Evolutionary conservation across 2,797 vertebrate genomes (phyloP).

Genomic region (Thaleichthys pacificus): DNA sequence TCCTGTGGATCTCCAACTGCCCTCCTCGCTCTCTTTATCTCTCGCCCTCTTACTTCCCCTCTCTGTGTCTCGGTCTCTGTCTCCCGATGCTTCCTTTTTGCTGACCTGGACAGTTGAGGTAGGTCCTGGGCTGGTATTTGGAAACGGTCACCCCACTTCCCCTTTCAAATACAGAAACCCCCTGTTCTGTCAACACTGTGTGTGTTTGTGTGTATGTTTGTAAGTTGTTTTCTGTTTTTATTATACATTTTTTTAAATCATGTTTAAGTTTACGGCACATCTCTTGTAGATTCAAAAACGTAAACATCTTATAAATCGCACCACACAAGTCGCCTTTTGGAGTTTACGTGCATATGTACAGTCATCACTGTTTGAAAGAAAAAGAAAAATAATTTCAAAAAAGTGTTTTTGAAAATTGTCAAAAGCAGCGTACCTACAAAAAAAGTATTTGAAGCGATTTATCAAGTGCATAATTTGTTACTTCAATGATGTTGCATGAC

Average conservation of each 20-base stretch:
- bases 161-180: not conserved
- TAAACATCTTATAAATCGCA: too few relatives aligned
- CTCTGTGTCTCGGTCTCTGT: not conserved
- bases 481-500: too few relatives aligned
- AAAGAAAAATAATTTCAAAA: too few relatives aligned
- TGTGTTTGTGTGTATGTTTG: not conserved
- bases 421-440: too few relatives aligned
- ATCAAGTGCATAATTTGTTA: too few relatives aligned
- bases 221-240: not conserved
- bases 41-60: not conserved
- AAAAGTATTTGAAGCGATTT: too few relatives aligned
- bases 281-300: not conserved
- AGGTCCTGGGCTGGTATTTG: not conserved
- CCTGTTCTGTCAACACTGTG: not conserved
- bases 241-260: not conserved
- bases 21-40: not conserved
- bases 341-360: too few relatives aligned
- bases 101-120: not conserved
- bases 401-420: too few relatives aligned
- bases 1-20: not conserved
- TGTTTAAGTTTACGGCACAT: not conserved
- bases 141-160: not conserved
- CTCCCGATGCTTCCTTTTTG: not conserved
- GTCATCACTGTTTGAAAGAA: too few relatives aligned
- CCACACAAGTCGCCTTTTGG: too few relatives aligned